phyloP scores from a whole-genome alignment of 2,888 invertebrate genomes.

The Trisateles emortualis region DNA sequence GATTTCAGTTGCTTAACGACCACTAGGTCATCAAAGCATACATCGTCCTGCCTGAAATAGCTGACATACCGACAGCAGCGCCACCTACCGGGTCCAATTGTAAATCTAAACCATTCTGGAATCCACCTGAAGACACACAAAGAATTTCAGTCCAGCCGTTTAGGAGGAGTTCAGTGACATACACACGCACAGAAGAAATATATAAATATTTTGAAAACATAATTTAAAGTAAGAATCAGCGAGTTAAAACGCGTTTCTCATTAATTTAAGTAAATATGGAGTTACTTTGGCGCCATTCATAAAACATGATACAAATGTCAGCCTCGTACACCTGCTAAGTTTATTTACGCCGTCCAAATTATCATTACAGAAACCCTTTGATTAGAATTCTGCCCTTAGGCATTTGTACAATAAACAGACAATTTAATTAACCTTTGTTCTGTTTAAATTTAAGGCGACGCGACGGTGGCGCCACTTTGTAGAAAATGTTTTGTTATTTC shows the following conservation, averaged over 20 bases:
- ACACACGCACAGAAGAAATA: too few species aligned
- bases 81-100: too few species aligned
- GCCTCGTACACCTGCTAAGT: slow-evolving; percentile 17
- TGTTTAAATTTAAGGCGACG: slow-evolving; percentile 29
- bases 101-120: too few species aligned
- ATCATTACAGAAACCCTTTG: slow-evolving; percentile 43
- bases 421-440: slow-evolving; percentile 47
- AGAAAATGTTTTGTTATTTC: slow-evolving; percentile 36
- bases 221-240: background rate
- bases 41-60: too few species aligned
- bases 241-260: background rate
- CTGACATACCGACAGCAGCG: too few species aligned
- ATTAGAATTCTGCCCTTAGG: slow-evolving; percentile 38
- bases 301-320: slow-evolving; percentile 15
- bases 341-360: slow-evolving; percentile 35
- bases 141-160: too few species aligned
- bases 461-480: too few species aligned
- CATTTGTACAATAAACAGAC: slow-evolving; percentile 38
- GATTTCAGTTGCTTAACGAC: too few species aligned
- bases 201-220: background rate
- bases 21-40: too few species aligned
- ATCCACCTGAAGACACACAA: too few species aligned
- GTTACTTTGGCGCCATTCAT: slow-evolving; percentile 6
- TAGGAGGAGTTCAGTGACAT: too few species aligned
- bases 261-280: slow-evolving; percentile 11